Evolutionary conservation across 2,113 vertebrate genomes (phyloP).

Genomic region (Phoenicopterus ruber): DNA sequence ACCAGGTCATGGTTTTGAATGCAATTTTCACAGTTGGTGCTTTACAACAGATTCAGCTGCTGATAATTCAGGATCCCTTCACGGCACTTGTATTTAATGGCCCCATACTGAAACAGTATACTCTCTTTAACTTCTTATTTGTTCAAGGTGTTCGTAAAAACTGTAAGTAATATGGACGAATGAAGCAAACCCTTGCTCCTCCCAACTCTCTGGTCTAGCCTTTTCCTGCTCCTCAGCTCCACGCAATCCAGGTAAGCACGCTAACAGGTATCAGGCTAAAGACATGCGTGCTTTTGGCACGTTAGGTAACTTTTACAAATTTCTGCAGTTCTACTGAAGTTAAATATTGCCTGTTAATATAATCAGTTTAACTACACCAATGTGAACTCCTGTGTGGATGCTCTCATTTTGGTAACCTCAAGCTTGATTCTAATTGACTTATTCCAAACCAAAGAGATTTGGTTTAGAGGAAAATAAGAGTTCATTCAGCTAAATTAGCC

Average conservation of each 20-base stretch:
- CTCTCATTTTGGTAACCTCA: neutral
- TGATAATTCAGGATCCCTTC: neutral
- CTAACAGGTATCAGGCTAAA: neutral
- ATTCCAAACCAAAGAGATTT: neutral
- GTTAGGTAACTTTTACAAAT: neutral
- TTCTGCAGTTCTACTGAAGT: neutral
- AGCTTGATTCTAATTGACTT: neutral
- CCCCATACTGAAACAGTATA: neutral
- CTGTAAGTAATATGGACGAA: neutral
- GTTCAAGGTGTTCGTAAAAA: neutral
- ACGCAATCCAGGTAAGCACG: neutral
- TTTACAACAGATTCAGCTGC: neutral
- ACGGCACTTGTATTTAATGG: neutral
- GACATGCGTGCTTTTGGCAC: neutral
- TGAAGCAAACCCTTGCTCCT: neutral
- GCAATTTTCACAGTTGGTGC: neutral
- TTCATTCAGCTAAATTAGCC: neutral
- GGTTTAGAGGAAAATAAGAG: neutral
- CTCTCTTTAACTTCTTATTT: neutral
- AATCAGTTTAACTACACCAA: neutral
- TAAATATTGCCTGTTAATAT: neutral
- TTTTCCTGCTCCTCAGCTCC: neutral
- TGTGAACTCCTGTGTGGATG: neutral
- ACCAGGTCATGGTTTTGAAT: neutral
- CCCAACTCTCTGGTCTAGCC: neutral